phyloP scores from a whole-genome alignment of 1,140 invertebrate genomes.

The Phymorhynchus buccinoides region DNA sequence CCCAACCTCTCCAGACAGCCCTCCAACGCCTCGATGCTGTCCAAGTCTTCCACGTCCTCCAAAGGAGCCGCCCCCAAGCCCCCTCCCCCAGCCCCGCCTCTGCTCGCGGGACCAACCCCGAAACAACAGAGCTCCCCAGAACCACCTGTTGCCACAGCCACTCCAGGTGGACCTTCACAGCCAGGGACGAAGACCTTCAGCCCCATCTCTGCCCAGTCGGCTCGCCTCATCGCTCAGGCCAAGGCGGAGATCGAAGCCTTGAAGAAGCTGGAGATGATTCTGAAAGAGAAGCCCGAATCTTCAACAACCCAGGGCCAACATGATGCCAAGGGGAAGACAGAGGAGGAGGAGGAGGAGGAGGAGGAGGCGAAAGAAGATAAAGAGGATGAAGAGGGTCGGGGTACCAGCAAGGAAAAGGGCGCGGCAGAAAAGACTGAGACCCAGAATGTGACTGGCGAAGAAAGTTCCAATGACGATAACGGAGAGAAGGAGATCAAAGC shows the following conservation, averaged over 20 bases:
- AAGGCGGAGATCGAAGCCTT: constrained; percentile 44
- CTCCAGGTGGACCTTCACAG: neutral
- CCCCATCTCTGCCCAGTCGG: neutral
- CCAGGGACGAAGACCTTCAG: neutral
- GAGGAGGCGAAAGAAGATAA: neutral
- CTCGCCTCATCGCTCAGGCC: constrained; percentile 30
- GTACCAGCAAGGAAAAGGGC: neutral
- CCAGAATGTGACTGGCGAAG: neutral
- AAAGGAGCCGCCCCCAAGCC: neutral
- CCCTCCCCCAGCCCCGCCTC: neutral
- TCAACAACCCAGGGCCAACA: neutral
- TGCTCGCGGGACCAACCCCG: neutral
- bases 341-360: neutral
- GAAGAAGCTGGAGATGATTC: constrained; percentile 40
- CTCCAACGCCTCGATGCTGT: neutral
- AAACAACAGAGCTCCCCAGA: too few relatives aligned
- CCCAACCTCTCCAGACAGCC: neutral
- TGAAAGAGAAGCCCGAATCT: constrained; percentile 19
- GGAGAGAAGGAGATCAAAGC: too few relatives aligned
- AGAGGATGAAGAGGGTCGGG: neutral
- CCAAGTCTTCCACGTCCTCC: neutral
- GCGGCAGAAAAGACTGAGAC: neutral
- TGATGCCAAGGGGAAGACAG: neutral
- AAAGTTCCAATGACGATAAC: neutral
- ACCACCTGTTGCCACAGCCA: neutral